phyloP scores from a whole-genome alignment of 2,888 invertebrate genomes.

The Diploptera punctata region DNA sequence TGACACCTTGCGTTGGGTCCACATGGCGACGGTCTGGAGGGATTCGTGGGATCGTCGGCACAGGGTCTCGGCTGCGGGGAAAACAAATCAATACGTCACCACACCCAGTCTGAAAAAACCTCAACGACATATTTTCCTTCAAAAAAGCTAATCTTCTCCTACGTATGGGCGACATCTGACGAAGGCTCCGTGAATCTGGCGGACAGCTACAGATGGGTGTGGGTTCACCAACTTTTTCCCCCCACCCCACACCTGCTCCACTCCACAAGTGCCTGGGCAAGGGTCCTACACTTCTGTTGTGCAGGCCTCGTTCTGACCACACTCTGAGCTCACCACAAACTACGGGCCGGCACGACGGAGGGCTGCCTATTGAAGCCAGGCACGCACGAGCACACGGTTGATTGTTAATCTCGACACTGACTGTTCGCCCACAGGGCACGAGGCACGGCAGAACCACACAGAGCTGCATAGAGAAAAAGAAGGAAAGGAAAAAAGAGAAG shows the following conservation, averaged over 20 bases:
- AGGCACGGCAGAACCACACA: conserved; percentile 67
- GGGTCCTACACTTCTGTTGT: conserved; percentile 78
- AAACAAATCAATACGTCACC: conserved; percentile 6
- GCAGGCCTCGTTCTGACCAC: conserved; percentile 72
- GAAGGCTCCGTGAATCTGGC: conserved; percentile 71
- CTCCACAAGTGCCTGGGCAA: conserved; percentile 71
- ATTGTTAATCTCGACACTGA: conserved; percentile 71
- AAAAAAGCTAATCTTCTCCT: no score
- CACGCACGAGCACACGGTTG: conserved; percentile 68
- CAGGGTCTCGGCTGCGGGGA: conserved; percentile 33
- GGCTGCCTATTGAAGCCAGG: conserved; percentile 73
- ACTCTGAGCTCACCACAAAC: conserved; percentile 76
- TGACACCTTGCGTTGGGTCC: conserved; percentile 46
- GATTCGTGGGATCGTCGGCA: no score
- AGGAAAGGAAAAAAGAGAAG: neutral
- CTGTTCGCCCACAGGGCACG: conserved; percentile 70
- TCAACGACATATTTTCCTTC: no score
- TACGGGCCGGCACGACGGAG: conserved; percentile 80
- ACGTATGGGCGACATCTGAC: conserved; percentile 57
- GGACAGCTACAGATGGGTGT: conserved; percentile 79
- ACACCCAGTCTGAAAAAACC: neutral
- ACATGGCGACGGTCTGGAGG: neutral
- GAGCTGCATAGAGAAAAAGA: conserved; percentile 47
- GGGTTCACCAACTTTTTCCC: conserved; percentile 81
- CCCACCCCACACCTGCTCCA: conserved; percentile 73